Conservation (phyloP, 2,113 vertebrate species). For the Mixornis gularis region DNA sequence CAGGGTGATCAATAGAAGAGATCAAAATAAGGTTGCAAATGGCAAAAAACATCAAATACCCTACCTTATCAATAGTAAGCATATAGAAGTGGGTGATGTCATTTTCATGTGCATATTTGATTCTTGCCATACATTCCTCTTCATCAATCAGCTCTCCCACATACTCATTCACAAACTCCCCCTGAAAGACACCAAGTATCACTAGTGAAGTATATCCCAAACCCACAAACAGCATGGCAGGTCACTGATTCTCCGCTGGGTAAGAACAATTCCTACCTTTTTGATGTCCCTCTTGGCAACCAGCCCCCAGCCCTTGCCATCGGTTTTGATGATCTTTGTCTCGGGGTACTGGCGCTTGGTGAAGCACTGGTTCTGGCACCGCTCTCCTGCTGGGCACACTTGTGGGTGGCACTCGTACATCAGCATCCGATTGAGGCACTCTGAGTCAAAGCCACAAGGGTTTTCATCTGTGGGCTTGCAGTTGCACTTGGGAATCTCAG, state of each 20-base stretch:
- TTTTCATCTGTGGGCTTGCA: constrained; percentile 89
- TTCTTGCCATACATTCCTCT: constrained; percentile 92
- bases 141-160: constrained; percentile 95
- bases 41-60: background rate
- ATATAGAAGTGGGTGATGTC: constrained; percentile 97
- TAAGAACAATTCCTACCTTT: constrained; percentile 76
- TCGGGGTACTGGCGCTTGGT: constrained; percentile 94
- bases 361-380: constrained; percentile 95
- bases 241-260: rapidly evolving
- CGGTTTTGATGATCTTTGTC: constrained; percentile 91
- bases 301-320: constrained; percentile 95
- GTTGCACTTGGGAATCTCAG: constrained; percentile 97
- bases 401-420: constrained; percentile 97
- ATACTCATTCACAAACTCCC: constrained; percentile 97
- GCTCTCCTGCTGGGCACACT: constrained; percentile 86
- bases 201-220: background rate
- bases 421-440: constrained; percentile 96
- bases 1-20: background rate
- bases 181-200: constrained; percentile 69
- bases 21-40: background rate
- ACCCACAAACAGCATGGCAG: background rate
- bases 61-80: constrained; percentile 98
- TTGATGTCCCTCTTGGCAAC: constrained; percentile 89
- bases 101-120: constrained; percentile 91
- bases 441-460: constrained; percentile 91